A percentile compares a stretch with the other conserved stretches of the same genome.
Evolutionary conservation across 92 coral and sea anemone genomes (phyloP).

Genomic region (Paramuricea clavata): DNA sequence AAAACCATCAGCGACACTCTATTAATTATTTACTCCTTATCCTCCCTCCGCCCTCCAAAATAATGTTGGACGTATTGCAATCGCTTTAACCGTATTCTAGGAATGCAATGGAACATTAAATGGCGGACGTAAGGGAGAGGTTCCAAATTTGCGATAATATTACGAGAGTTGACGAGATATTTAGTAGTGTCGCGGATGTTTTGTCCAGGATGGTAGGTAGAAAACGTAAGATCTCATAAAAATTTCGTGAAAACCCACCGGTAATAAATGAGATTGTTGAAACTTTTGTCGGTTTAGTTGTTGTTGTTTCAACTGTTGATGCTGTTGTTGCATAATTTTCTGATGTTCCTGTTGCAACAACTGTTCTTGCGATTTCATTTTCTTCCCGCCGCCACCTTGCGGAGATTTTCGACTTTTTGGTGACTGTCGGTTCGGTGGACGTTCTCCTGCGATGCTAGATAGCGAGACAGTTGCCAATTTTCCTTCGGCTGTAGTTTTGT

Average conservation of each 20-base stretch:
- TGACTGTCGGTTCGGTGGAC: conserved; percentile 18
- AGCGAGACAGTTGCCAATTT: conserved; percentile 68
- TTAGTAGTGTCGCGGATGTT: too few species aligned
- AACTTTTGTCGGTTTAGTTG: conserved; percentile 35
- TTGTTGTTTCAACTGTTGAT: conserved; percentile 4
- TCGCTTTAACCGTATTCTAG: too few species aligned
- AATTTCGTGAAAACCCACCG: conserved; percentile 20
- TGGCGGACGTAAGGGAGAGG: too few species aligned
- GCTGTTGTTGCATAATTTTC: conserved; percentile 22
- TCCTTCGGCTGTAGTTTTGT: conserved; percentile 59
- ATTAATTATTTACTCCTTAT: too few species aligned
- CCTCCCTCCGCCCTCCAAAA: too few species aligned
- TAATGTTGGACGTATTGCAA: too few species aligned
- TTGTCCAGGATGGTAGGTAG: too few species aligned
- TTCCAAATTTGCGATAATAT: too few species aligned
- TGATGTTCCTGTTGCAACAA: conserved; percentile 15
- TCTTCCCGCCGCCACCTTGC: conserved; percentile 22
- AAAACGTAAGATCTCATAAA: not conserved
- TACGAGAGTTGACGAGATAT: too few species aligned
- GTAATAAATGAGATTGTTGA: conserved; percentile 24
- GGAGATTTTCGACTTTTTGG: conserved; percentile 51
- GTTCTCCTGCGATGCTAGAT: conserved; percentile 13
- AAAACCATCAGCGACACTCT: too few species aligned
- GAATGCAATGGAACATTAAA: too few species aligned
- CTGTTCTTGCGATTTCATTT: conserved; percentile 29